These are phyloP conservation scores for Verasper variegatus DNA, from an alignment of 2,113 vertebrate species.

Conservation along the genomic window DNA sequence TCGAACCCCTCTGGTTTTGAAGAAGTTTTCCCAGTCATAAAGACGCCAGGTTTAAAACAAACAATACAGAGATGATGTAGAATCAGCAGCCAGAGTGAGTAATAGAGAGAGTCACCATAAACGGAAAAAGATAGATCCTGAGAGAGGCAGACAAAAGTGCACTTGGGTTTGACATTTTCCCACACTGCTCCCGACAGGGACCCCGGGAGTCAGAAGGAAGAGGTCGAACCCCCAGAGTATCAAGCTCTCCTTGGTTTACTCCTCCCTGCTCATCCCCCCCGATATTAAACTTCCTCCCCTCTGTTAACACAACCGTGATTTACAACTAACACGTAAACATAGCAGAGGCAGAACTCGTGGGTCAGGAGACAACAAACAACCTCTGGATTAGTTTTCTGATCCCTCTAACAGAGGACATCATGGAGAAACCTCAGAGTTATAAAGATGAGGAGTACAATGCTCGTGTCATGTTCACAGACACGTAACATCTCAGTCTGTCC, in stretches of 20 bases:
- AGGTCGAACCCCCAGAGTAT: constrained; percentile 49
- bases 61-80: not conserved
- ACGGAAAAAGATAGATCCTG: constrained; percentile 12
- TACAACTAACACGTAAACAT: constrained; percentile 57
- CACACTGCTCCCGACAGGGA: constrained; percentile 49
- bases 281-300: constrained; percentile 62
- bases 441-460: not conserved
- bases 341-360: not conserved
- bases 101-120: constrained; percentile 8
- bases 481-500: not conserved
- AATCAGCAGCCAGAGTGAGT: not conserved
- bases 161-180: constrained; percentile 63
- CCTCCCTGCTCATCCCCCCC: constrained; percentile 45
- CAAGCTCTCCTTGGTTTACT: constrained; percentile 41
- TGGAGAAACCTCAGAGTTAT: not conserved
- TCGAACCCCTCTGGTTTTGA: not conserved
- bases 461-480: not conserved
- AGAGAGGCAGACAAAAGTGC: constrained; percentile 1
- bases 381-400: constrained; percentile 14
- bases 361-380: constrained; percentile 49
- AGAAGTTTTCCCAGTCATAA: not conserved
- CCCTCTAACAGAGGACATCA: not conserved
- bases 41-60: not conserved
- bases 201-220: constrained; percentile 40
- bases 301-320: constrained; percentile 53